Conservation (phyloP, 2,888 invertebrate species). For the Nudaria mundana region DNA sequence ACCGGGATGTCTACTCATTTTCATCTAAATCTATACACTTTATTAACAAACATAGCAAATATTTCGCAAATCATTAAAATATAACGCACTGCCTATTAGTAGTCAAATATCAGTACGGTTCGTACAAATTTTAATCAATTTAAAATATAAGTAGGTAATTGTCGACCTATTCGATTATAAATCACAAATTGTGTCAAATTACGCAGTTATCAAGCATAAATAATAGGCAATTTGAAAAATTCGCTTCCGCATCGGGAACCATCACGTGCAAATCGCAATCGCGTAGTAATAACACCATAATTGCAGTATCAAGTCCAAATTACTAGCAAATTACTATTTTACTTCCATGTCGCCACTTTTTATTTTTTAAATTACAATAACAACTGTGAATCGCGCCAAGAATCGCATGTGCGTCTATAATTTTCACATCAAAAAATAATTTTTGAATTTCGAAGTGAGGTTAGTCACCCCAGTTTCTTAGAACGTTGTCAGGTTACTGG, state of each 20-base stretch:
- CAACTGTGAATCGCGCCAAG: constrained; percentile 7
- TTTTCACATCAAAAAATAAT: constrained; percentile 30
- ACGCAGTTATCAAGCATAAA: constrained; percentile 13
- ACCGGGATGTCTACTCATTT: too few species aligned
- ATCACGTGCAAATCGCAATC: constrained; percentile 34
- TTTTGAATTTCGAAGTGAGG: constrained; percentile 18
- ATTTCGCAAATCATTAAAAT: too few species aligned
- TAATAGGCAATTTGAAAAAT: constrained; percentile 32
- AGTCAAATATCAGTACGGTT: too few species aligned
- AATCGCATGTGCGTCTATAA: constrained; percentile 22
- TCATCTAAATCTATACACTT: too few species aligned
- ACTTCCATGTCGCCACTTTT: constrained; percentile 45
- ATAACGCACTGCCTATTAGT: too few species aligned
- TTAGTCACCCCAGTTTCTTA: constrained; percentile 31
- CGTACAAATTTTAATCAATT: constrained; percentile 1
- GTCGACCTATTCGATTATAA: constrained; percentile 10
- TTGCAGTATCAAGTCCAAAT: constrained; percentile 45
- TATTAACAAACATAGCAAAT: too few species aligned
- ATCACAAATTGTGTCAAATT: constrained; percentile 25
- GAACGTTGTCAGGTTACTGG: constrained; percentile 23
- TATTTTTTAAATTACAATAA: constrained; percentile 17
- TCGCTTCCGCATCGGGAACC: constrained; percentile 33
- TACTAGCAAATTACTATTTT: constrained; percentile 47
- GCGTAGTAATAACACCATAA: constrained; percentile 37
- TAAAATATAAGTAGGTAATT: constrained; percentile 3